Base-by-base conservation (phyloP, 2,888 invertebrate genomes). In the Meteorus colon region DNA sequence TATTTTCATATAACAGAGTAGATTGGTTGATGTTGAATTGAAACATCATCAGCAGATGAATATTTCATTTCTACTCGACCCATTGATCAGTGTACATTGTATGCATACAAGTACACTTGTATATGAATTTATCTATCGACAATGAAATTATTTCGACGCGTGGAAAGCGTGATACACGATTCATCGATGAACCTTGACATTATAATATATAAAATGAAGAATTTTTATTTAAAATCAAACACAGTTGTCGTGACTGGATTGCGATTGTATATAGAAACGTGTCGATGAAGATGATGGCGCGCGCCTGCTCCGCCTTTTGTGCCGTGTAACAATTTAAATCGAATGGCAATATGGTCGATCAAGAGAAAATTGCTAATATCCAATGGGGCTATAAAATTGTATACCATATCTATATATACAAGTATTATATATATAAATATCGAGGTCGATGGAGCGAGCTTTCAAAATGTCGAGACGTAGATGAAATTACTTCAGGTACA, bases 161-260 rank as follows among this genome's bases (percentile, higher is more conserved):
- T 66, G 66, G 65, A 73, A 73, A 73, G 65, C 73, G 73, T 73
- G 73, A 66, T 73, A 73, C 73, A 73, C 73, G 73, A 73, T 66
- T 66, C 55, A 66, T 73, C 65, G 48, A 51, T 73, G 73, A 73
- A 73, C 73, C 73, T 73, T 73, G 73, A 73, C 73, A 73, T 73
- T 66, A 73, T 37, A 55, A 34, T 31, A 29, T 48, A 73, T 34
- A 66, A 66, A 59, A 34, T 16, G 14, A 66, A 37, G 19, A 41
- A 45, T 27, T 73, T 66, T 48, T 48, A 48, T 48, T n/a, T 48
- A 2, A 48, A 48, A 4, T 48, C n/a, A 48, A 48, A 48, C 48
- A 48, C 48, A 48, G 48, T 31, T 55, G 51, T 73, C 73, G 73
- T 73, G 73, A 73, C 73, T 73, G 37, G 24, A 73, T 73, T n/a